Evolutionary conservation across 2,113 vertebrate species (phyloP).

Genomic region (Nannobrachium achirus): DNA sequence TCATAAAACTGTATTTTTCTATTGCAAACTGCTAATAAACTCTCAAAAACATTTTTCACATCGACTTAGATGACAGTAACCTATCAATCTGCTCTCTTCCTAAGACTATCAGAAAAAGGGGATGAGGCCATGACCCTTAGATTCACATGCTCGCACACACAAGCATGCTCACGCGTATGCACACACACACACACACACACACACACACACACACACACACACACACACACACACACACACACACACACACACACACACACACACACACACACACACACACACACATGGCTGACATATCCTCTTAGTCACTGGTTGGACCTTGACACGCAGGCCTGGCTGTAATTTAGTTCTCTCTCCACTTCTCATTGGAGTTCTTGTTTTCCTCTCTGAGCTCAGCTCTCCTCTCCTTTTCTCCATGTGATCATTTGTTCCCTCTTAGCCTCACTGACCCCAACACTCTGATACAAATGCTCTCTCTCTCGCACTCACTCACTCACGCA

Average conservation of each 20-base stretch:
- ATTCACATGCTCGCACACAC: too few species aligned
- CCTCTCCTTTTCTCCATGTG: conserved; percentile 20
- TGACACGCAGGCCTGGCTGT: conserved; percentile 8
- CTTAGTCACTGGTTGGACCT: background rate
- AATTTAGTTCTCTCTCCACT: conserved; percentile 31
- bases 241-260: conserved; percentile 20
- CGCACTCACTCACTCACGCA: background rate
- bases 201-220: too few species aligned
- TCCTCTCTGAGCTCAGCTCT: conserved; percentile 6
- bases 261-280: conserved; percentile 3
- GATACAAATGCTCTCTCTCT: background rate
- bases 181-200: too few species aligned
- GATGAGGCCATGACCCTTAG: too few species aligned
- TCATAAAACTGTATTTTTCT: too few species aligned
- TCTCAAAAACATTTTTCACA: too few species aligned
- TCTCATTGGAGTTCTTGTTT: conserved; percentile 26
- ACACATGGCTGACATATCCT: background rate
- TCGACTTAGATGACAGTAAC: too few species aligned
- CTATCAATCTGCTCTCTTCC: too few species aligned
- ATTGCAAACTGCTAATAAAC: too few species aligned
- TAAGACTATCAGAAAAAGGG: too few species aligned
- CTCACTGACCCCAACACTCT: conserved; percentile 26
- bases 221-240: background rate
- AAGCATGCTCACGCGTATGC: too few species aligned
- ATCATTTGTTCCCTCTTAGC: conserved; percentile 19